Evolutionary conservation across 2,797 vertebrate species (phyloP).

Genomic region (Rallus crepitans): DNA sequence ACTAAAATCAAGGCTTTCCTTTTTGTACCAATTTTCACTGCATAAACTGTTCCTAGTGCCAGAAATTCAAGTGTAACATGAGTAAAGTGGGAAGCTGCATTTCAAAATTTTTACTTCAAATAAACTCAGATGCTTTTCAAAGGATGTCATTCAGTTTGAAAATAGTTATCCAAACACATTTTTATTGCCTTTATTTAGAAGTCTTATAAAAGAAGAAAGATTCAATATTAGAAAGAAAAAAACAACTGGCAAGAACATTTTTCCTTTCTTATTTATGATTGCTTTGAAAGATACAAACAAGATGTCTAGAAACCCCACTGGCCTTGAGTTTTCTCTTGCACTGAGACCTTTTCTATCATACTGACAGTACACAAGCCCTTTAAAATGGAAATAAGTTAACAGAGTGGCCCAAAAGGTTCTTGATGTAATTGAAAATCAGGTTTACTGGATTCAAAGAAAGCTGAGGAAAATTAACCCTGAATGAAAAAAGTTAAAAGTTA

Average conservation of each 20-base stretch:
- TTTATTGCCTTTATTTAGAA: background rate
- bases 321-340: background rate
- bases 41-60: background rate
- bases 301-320: background rate
- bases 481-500: background rate
- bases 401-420: background rate
- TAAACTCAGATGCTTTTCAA: background rate
- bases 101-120: background rate
- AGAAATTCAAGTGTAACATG: background rate
- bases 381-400: conserved; percentile 14
- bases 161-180: background rate
- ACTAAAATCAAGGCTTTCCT: background rate
- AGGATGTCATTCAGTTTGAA: background rate
- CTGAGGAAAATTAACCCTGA: background rate
- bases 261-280: background rate
- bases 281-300: background rate
- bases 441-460: background rate
- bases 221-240: background rate
- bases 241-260: background rate
- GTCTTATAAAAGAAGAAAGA: background rate
- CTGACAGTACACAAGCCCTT: background rate
- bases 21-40: background rate
- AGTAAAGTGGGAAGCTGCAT: background rate
- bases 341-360: background rate
- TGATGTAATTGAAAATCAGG: background rate